Conservation (phyloP, 2,797 vertebrate genomes). For the Novumbra hubbsi region DNA sequence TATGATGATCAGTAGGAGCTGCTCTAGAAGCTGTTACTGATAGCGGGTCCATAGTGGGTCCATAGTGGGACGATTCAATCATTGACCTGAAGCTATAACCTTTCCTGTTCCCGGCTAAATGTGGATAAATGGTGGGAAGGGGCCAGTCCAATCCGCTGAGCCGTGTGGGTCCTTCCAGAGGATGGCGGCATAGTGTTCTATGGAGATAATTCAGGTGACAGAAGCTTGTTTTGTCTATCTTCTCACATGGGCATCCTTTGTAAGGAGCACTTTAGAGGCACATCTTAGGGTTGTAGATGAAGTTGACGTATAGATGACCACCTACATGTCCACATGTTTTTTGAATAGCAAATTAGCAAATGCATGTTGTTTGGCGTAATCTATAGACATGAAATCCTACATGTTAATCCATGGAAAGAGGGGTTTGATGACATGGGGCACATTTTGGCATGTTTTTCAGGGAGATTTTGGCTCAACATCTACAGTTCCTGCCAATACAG, state of each 20-base stretch:
- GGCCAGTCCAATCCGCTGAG: conserved; percentile 21
- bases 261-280: background rate
- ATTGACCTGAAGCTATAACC: conserved; percentile 15
- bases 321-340: no score
- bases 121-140: conserved; percentile 27
- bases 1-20: background rate
- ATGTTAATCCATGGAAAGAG: no score
- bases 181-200: conserved; percentile 1
- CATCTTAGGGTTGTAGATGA: background rate
- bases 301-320: no score
- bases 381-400: background rate
- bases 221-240: conserved; percentile 11
- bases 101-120: conserved; percentile 27
- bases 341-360: no score
- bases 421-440: conserved; percentile 15
- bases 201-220: conserved; percentile 15
- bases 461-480: background rate
- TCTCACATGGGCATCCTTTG: conserved; percentile 18
- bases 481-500: conserved; percentile 45
- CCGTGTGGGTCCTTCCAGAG: conserved; percentile 11
- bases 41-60: background rate
- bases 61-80: background rate
- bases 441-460: background rate
- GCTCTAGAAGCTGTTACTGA: background rate
- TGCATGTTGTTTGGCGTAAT: no score